Evolutionary conservation across 2,797 vertebrate genomes (phyloP).

Genomic region (Gephyroberyx darwinii): DNA sequence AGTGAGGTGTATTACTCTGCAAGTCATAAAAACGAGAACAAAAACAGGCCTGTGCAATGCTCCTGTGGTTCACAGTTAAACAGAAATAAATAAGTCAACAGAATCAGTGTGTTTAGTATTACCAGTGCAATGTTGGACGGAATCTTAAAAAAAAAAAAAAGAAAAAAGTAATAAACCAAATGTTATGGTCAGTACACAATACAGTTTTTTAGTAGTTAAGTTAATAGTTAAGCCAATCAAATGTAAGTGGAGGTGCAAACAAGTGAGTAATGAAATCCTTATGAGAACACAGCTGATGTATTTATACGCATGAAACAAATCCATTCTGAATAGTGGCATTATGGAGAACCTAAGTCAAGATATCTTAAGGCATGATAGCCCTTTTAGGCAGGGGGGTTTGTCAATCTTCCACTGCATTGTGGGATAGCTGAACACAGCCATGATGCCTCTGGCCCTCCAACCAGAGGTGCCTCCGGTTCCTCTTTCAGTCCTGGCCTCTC

Average conservation of each 20-base stretch:
- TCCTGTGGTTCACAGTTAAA: constrained; percentile 69
- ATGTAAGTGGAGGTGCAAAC: constrained; percentile 55
- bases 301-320: constrained; percentile 54
- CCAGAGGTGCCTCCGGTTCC: constrained; percentile 50
- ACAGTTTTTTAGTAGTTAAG: constrained; percentile 29
- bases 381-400: constrained; percentile 69
- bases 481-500: constrained; percentile 38
- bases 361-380: constrained; percentile 76
- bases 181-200: constrained; percentile 36
- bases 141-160: constrained; percentile 48
- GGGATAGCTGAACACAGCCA: constrained; percentile 65
- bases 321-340: constrained; percentile 60
- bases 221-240: constrained; percentile 42
- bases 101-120: constrained; percentile 42
- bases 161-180: constrained; percentile 31
- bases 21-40: constrained; percentile 19
- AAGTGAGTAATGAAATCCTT: constrained; percentile 54
- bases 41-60: constrained; percentile 45
- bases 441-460: constrained; percentile 46
- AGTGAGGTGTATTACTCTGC: constrained; percentile 38
- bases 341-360: constrained; percentile 59
- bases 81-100: constrained; percentile 69
- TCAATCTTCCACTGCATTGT: constrained; percentile 70
- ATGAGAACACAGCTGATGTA: constrained; percentile 59
- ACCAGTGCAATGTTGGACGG: constrained; percentile 63